Evolutionary conservation across 2,797 vertebrate genomes (phyloP).

Genomic region (Oreochromis grahami): DNA sequence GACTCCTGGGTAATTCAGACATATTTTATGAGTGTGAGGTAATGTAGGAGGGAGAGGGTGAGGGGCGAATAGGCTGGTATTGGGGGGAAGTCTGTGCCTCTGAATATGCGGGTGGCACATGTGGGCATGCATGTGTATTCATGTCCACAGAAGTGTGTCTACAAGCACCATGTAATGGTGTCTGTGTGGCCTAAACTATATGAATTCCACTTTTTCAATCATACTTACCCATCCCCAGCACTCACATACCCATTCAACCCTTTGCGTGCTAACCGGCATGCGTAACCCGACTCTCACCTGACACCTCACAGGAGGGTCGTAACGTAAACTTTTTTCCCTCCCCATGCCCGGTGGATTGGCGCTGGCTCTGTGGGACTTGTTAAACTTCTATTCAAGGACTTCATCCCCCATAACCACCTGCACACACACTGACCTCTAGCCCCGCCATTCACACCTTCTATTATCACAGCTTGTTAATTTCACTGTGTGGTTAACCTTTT

Average conservation of each 20-base stretch:
- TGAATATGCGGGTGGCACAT: constrained; percentile 36
- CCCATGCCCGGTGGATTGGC: constrained; percentile 2
- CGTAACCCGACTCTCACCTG: constrained; percentile 56
- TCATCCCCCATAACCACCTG: constrained; percentile 60
- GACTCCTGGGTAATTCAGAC: constrained; percentile 59
- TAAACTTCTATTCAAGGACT: constrained; percentile 63
- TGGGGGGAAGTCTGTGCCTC: constrained; percentile 23
- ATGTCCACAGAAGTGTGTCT: background rate
- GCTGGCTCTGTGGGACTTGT: constrained; percentile 48
- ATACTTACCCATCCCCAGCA: background rate
- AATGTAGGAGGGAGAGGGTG: constrained; percentile 52
- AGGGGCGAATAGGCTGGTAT: constrained; percentile 17
- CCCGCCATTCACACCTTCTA: constrained; percentile 43
- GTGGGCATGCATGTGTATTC: background rate
- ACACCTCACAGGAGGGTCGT: constrained; percentile 54
- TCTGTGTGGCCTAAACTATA: constrained; percentile 39
- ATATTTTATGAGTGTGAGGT: constrained; percentile 71
- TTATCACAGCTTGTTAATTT: constrained; percentile 71
- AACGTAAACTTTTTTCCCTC: constrained; percentile 29
- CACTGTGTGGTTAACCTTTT: constrained; percentile 64
- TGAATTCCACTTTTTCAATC: constrained; percentile 33
- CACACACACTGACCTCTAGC: constrained; percentile 39
- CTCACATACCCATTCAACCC: background rate
- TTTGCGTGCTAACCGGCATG: constrained; percentile 11
- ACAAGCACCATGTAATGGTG: background rate